These are phyloP conservation scores for Tetragnatha versicolor DNA, from an alignment of 1,140 invertebrate genomes.

Conservation along the genomic window DNA sequence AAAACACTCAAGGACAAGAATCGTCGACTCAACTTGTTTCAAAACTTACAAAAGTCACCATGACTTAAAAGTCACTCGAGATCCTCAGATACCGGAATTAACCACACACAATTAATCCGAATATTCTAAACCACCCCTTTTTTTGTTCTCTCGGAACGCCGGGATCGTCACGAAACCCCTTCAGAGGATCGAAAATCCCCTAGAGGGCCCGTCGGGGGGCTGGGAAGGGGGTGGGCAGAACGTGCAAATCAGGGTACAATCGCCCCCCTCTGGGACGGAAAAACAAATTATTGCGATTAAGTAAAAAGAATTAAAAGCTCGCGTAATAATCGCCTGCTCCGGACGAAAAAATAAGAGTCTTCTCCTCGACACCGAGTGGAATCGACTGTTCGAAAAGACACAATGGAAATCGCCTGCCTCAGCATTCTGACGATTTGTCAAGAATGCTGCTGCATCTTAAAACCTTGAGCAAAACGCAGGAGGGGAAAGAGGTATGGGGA, in stretches of 20 bases:
- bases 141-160: no score
- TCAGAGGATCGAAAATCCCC: no score
- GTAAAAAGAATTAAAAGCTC: constrained; percentile 33
- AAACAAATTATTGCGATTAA: constrained; percentile 55
- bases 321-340: constrained; percentile 38
- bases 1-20: no score
- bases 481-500: constrained; percentile 8
- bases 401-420: constrained; percentile 24
- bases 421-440: constrained; percentile 37
- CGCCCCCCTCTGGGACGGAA: constrained; percentile 17
- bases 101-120: no score
- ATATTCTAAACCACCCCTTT: no score
- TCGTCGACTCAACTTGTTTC: no score
- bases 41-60: no score
- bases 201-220: not conserved
- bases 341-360: not conserved
- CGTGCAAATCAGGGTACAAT: constrained; percentile 31
- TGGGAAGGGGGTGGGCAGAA: not conserved
- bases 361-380: constrained; percentile 29
- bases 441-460: constrained; percentile 52
- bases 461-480: not conserved
- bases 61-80: no score
- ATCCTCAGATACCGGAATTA: no score
- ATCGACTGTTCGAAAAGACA: not conserved
- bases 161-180: no score